Conservation (phyloP, 2,888 invertebrate species). For the Drosophila colorata region DNA sequence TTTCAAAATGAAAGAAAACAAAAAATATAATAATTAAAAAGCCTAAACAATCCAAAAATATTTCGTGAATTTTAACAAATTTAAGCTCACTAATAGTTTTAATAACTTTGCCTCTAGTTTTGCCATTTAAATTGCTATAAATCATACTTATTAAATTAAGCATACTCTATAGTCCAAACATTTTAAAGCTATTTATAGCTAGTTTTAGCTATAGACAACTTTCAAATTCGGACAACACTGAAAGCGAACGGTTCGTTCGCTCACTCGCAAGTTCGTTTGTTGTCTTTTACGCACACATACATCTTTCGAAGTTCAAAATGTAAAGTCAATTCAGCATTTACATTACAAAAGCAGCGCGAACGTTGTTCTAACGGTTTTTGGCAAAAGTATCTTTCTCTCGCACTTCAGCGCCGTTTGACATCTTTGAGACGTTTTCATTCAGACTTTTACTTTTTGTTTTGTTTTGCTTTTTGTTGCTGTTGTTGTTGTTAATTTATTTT, state of each 20-base stretch:
- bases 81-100: no score
- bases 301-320: conserved; percentile 18
- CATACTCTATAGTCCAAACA: not conserved
- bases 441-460: conserved; percentile 59
- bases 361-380: conserved; percentile 71
- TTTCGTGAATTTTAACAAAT: no score
- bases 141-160: not conserved
- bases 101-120: no score
- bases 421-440: conserved; percentile 16
- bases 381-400: conserved; percentile 13
- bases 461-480: conserved; percentile 24
- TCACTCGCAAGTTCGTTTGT: not conserved
- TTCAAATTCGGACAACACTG: conserved; percentile 7
- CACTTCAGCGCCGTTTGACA: conserved; percentile 11
- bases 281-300: conserved; percentile 27
- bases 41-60: no score
- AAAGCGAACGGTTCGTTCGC: conserved; percentile 9
- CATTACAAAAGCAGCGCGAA: conserved; percentile 60
- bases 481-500: no score
- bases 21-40: no score
- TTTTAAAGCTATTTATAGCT: not conserved
- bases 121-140: not conserved
- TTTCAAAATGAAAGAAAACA: no score
- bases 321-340: conserved; percentile 41
- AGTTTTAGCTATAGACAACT: not conserved